Evolutionary conservation across 2,797 vertebrate genomes (phyloP).

Genomic region (Acipenser ruthenus): DNA sequence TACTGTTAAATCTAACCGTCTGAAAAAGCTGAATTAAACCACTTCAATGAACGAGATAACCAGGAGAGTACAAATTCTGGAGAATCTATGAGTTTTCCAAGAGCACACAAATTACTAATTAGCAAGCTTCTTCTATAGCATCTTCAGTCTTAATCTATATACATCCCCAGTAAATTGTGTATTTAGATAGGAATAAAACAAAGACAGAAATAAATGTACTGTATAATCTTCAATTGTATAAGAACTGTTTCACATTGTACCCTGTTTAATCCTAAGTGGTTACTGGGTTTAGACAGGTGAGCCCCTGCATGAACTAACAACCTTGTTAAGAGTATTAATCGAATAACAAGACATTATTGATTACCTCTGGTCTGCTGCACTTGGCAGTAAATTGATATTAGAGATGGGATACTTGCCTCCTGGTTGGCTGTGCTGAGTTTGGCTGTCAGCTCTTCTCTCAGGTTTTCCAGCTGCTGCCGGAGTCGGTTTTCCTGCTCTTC

Average conservation of each 20-base stretch:
- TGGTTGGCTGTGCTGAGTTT: conserved; percentile 76
- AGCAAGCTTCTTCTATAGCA: too few species aligned
- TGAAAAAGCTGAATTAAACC: too few species aligned
- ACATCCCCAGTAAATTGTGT: too few species aligned
- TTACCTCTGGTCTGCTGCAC: conserved; percentile 7
- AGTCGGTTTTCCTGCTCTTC: conserved; percentile 86
- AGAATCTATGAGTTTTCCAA: too few species aligned
- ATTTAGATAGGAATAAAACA: too few species aligned
- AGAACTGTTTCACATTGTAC: neutral
- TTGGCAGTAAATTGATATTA: conserved; percentile 12
- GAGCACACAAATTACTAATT: too few species aligned
- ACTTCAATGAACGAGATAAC: too few species aligned
- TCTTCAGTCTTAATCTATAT: too few species aligned
- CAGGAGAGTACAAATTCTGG: too few species aligned
- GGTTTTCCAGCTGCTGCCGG: conserved; percentile 72
- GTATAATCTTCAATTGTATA: neutral
- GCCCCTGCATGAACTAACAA: neutral
- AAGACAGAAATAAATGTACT: too few species aligned
- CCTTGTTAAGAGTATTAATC: conserved; percentile 3
- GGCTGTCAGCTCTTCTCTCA: conserved; percentile 74
- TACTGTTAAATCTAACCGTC: too few species aligned
- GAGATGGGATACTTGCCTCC: conserved; percentile 61
- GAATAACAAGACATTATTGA: conserved; percentile 11
- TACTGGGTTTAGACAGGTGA: neutral
- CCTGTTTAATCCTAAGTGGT: too few species aligned